Base-by-base conservation (phyloP, 2,113 vertebrate species). In the Prinia subflava region DNA sequence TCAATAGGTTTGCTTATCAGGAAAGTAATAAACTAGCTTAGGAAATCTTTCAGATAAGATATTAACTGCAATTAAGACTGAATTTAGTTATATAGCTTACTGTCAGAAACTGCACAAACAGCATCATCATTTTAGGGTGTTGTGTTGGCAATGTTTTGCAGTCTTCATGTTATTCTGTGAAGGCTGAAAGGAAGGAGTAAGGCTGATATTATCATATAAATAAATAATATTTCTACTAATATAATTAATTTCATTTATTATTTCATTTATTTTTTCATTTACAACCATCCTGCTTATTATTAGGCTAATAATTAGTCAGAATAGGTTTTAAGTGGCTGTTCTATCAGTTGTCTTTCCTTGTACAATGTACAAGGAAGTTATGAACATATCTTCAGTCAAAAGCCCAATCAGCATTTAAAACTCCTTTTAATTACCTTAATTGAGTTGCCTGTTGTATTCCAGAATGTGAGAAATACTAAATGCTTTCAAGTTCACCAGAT, bases 321-420 rank as follows among this genome's bases (percentile, higher is more conserved):
- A 49, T 93, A 90, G 69, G 30, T 82, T 96, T 96, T 90, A 88
- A 95, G 89, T 90, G 87, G 57, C 75, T 89, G 62, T 90, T 95
- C 56, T 57, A 63, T 64, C 84, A 22, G 35, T 76, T 92, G 31
- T 69, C 46, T 55, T 96, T 69, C 65, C 49, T 87, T 97, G 97
- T 97, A 98, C 97, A 98, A 97, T 97, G 97, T 97, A 98, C 97
- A 95, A 96, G 67, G 44, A 59, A 96, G 27, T 39, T 39, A n/a
- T 15, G 10, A 56, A 30, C 20, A 24, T 35, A 63, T 86, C 92
- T 96, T 98, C 96, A 97, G 69, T 33, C 97, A 77, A 90, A 96
- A 82, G 83, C 53, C 60, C 47, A 75, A 90, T 47, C 46, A 77
- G 55, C 56, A 87, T 52, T 89, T 76, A 50, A 67, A 83, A 11